A percentile compares a stretch with the other conserved stretches of the same genome.
These are phyloP conservation scores for Limonius californicus DNA, from an alignment of 1,140 invertebrate genomes.

Conservation along the genomic window DNA sequence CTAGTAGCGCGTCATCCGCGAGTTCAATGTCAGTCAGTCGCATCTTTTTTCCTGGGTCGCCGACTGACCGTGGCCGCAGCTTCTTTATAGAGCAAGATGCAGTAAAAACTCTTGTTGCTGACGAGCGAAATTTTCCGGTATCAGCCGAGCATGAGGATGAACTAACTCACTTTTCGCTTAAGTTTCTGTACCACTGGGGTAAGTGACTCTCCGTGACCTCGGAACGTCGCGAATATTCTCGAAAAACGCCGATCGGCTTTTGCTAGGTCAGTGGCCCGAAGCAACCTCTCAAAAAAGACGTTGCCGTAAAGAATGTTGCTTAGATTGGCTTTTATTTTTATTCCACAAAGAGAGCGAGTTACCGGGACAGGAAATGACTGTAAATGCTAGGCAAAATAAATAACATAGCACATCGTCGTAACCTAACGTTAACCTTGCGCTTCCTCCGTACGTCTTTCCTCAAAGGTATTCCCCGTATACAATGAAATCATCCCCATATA, in stretches of 20 bases:
- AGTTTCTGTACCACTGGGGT: conserved; percentile 42
- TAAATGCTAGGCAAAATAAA: neutral
- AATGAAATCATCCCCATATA: too few relatives aligned
- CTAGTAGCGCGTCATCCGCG: neutral
- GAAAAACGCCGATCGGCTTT: conserved; percentile 23
- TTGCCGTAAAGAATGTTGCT: neutral
- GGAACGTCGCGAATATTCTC: conserved; percentile 33
- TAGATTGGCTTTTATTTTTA: conserved; percentile 24
- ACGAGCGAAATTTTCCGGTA: conserved; percentile 29
- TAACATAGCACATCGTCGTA: neutral
- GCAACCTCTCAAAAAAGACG: conserved; percentile 31
- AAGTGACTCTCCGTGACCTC: conserved; percentile 43
- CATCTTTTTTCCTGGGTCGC: conserved; percentile 42
- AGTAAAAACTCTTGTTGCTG: conserved; percentile 6
- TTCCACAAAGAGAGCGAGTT: conserved; percentile 24
- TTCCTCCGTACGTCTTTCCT: too few relatives aligned
- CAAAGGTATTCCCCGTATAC: too few relatives aligned
- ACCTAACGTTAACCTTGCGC: neutral
- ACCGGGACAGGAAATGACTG: conserved; percentile 25
- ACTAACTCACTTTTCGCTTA: conserved; percentile 32
- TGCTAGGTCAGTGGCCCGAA: conserved; percentile 42
- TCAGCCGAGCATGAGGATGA: conserved; percentile 7
- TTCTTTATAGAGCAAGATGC: conserved; percentile 7
- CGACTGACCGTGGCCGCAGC: conserved; percentile 44
- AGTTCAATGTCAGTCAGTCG: conserved; percentile 43